These are phyloP conservation scores for Triplophysa tibetana DNA, from an alignment of 2,113 vertebrate species.

Conservation along the genomic window DNA sequence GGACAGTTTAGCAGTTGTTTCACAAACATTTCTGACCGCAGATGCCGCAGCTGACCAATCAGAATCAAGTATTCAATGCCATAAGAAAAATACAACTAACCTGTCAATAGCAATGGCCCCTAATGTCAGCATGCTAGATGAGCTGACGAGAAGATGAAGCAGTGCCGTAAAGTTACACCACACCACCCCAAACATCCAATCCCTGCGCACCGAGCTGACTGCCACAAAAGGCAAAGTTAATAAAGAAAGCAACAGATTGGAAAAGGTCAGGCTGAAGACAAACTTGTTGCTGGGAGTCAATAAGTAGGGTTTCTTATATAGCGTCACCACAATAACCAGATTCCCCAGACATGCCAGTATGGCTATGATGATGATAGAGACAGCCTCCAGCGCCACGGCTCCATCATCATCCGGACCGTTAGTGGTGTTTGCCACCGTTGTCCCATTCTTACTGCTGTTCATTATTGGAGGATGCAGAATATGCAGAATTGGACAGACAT, in stretches of 20 bases:
- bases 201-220: conserved; percentile 84
- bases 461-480: conserved; percentile 74
- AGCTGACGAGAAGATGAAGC: conserved; percentile 95
- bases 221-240: conserved; percentile 93
- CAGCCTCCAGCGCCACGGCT: conserved; percentile 76
- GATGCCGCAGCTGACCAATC: no score
- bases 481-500: conserved; percentile 67
- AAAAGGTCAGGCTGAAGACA: conserved; percentile 95
- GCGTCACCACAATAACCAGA: conserved; percentile 86
- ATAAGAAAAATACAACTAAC: conserved; percentile 68
- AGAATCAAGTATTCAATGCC: neutral
- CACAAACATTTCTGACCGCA: no score
- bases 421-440: conserved; percentile 71
- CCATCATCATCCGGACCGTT: conserved; percentile 56
- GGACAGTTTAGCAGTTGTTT: no score
- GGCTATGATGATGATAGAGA: conserved; percentile 86
- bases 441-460: conserved; percentile 85
- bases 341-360: conserved; percentile 91
- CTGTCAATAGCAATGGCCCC: conserved; percentile 94
- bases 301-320: conserved; percentile 93
- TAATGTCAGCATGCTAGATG: conserved; percentile 96
- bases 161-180: conserved; percentile 98
- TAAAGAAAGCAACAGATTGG: conserved; percentile 90
- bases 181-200: conserved; percentile 96
- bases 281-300: conserved; percentile 98